Evolutionary conservation across 2,797 vertebrate genomes (phyloP).

Genomic region (Ceyx erithaca): DNA sequence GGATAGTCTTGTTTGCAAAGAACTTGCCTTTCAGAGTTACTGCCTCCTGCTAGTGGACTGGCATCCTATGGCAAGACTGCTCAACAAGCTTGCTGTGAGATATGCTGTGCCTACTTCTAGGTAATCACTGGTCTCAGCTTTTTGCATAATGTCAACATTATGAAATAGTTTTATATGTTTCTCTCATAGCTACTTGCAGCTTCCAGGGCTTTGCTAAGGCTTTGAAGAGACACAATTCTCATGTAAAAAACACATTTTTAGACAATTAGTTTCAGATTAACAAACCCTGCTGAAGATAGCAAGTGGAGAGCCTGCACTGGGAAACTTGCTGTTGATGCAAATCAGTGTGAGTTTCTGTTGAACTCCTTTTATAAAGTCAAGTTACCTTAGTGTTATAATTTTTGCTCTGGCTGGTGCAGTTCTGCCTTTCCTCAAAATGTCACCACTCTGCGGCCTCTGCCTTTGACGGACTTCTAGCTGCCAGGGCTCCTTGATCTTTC

Average conservation of each 20-base stretch:
- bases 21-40: not conserved
- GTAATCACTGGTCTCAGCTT: not conserved
- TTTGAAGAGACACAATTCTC: not conserved
- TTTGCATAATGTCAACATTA: not conserved
- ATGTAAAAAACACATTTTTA: not conserved
- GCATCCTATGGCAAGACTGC: rapidly evolving
- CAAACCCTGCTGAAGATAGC: not conserved
- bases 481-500: not conserved
- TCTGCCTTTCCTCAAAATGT: not conserved
- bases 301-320: not conserved
- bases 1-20: not conserved
- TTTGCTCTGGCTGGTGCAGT: not conserved
- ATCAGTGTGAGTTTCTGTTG: rapidly evolving
- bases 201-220: not conserved
- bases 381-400: not conserved
- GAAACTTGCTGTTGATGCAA: not conserved
- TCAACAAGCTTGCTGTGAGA: rapidly evolving
- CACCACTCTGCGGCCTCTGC: not conserved
- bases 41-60: not conserved
- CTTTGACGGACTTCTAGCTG: not conserved
- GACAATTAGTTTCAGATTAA: not conserved
- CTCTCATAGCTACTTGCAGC: not conserved
- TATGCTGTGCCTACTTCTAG: not conserved
- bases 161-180: not conserved
- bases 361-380: not conserved